Percentiles rank a stretch among this genome's conserved stretches.
Evolutionary conservation across 2,113 vertebrate species (phyloP).

Genomic region (Salminus brasiliensis): DNA sequence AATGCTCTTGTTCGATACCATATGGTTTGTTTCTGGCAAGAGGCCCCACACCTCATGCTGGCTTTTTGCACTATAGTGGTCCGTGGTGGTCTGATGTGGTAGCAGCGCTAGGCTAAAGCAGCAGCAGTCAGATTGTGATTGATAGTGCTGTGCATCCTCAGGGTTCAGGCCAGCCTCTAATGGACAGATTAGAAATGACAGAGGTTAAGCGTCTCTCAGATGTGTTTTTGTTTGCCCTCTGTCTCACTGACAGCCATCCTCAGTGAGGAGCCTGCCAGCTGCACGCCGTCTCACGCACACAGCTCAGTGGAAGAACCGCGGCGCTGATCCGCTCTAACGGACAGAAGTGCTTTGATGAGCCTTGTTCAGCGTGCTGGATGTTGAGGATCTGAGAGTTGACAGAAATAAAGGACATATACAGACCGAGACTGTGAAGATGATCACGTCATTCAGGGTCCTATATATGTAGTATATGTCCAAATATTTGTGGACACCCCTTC

Average conservation of each 20-base stretch:
- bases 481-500: too few species aligned
- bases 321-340: not conserved
- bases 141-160: constrained; percentile 77
- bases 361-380: not conserved
- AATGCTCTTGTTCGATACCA: too few species aligned
- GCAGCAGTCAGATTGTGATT: constrained; percentile 64
- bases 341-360: not conserved
- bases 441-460: too few species aligned
- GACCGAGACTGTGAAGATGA: too few species aligned
- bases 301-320: not conserved
- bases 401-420: not conserved
- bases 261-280: not conserved
- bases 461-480: too few species aligned
- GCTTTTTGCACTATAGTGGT: not conserved
- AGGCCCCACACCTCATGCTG: too few species aligned
- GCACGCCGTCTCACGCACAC: not conserved
- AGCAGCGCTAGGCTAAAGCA: not conserved
- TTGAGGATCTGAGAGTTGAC: not conserved
- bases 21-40: too few species aligned
- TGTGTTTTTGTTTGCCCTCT: constrained; percentile 39
- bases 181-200: constrained; percentile 71
- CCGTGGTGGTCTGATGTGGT: not conserved
- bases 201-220: constrained; percentile 48
- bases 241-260: constrained; percentile 38
- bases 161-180: constrained; percentile 79